A percentile compares a stretch with the other conserved stretches of the same genome.
Conservation (phyloP, 1,140 invertebrate genomes). For the Drosophila parvula region DNA sequence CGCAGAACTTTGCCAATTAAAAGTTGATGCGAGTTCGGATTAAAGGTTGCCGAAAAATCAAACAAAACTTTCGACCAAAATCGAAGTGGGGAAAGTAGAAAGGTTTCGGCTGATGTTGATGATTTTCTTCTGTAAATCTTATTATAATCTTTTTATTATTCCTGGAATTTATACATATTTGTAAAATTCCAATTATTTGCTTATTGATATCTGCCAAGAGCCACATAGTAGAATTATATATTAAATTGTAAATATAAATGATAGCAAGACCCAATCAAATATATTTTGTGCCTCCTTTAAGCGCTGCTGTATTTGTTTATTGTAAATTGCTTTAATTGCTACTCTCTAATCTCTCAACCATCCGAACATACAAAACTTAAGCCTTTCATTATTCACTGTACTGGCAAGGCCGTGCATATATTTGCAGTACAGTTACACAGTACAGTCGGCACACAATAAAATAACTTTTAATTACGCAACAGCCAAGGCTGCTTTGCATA, state of each 20-base stretch:
- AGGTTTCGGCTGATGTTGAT: not conserved
- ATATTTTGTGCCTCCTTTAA: not conserved
- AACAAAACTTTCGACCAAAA: constrained; percentile 33
- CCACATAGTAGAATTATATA: not conserved
- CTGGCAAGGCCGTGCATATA: not conserved
- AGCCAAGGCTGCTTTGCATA: constrained; percentile 60
- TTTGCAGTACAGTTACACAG: constrained; percentile 6
- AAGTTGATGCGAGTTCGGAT: constrained; percentile 59
- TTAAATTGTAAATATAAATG: too few relatives aligned
- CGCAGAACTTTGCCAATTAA: constrained; percentile 73
- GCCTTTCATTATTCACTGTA: not conserved
- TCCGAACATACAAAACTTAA: not conserved
- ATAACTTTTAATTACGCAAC: constrained; percentile 80
- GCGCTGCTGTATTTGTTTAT: constrained; percentile 2
- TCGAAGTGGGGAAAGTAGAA: not conserved
- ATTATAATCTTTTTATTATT: not conserved
- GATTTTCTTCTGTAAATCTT: not conserved
- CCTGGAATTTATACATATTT: not conserved
- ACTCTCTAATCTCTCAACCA: too few relatives aligned
- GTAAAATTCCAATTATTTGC: too few relatives aligned
- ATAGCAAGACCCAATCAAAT: not conserved
- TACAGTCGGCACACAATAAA: constrained; percentile 68
- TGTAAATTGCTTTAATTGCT: not conserved
- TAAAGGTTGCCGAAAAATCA: constrained; percentile 58
- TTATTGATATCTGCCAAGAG: not conserved